Evolutionary conservation across 2,797 vertebrate genomes (phyloP).

Genomic region (Urocyon cinereoargenteus): DNA sequence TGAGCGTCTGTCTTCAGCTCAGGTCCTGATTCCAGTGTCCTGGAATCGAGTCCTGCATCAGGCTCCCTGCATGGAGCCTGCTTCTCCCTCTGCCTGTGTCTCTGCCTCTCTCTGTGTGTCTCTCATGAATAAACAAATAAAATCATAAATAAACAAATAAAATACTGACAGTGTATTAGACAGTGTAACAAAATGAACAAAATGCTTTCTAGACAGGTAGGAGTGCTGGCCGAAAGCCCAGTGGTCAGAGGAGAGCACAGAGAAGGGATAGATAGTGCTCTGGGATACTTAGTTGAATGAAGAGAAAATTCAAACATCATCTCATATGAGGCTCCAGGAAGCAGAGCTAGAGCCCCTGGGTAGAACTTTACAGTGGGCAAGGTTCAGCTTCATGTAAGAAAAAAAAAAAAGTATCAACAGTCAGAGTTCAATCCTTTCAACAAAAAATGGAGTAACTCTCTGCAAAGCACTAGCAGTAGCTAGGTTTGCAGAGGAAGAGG

Average conservation of each 20-base stretch:
- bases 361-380: not conserved
- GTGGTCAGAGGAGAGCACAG: not conserved
- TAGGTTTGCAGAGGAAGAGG: not conserved
- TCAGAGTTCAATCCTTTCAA: conserved; percentile 26
- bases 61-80: too few relatives aligned
- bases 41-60: too few relatives aligned
- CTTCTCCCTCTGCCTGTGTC: too few relatives aligned
- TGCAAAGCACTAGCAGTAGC: not conserved
- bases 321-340: not conserved
- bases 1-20: too few relatives aligned
- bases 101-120: too few relatives aligned
- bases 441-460: not conserved
- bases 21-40: too few relatives aligned
- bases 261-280: not conserved
- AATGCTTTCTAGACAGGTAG: not conserved
- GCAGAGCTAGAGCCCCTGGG: not conserved
- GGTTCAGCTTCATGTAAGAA: conserved; percentile 2
- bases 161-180: not conserved
- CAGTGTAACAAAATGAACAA: not conserved
- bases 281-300: not conserved
- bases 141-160: not conserved
- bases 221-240: not conserved
- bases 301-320: not conserved
- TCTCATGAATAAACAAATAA: too few relatives aligned
- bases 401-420: not conserved